Percentiles rank a stretch among this genome's conserved stretches.
Conservation (phyloP, 2,888 invertebrate genomes). For the Meganola albula region DNA sequence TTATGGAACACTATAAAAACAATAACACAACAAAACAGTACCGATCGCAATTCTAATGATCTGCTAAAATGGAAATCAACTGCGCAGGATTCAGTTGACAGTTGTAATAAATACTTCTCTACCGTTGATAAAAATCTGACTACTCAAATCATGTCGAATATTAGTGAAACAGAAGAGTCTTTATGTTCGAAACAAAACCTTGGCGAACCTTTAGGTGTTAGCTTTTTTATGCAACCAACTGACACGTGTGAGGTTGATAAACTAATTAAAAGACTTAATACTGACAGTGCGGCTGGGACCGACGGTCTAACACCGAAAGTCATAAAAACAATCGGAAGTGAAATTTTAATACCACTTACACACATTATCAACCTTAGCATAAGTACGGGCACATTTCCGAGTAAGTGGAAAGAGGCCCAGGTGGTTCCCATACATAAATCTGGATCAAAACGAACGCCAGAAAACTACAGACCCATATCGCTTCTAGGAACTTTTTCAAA, state of each 20-base stretch:
- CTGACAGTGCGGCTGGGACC: background rate
- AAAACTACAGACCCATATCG: conserved; percentile 1
- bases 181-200: background rate
- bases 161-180: background rate
- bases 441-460: background rate
- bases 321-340: background rate
- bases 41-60: background rate
- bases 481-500: background rate
- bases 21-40: background rate
- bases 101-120: conserved; percentile 1
- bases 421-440: background rate
- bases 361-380: conserved; percentile 2
- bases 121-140: background rate
- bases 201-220: background rate
- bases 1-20: conserved; percentile 4
- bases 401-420: conserved; percentile 2
- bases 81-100: background rate
- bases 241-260: background rate
- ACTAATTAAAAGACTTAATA: background rate
- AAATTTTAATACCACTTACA: background rate
- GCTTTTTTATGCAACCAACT: conserved; percentile 1
- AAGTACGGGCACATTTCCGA: background rate
- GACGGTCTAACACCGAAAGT: conserved; percentile 2
- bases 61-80: background rate
- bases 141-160: background rate